Conservation (phyloP, 2,888 invertebrate genomes). For the Andrena minutula region DNA sequence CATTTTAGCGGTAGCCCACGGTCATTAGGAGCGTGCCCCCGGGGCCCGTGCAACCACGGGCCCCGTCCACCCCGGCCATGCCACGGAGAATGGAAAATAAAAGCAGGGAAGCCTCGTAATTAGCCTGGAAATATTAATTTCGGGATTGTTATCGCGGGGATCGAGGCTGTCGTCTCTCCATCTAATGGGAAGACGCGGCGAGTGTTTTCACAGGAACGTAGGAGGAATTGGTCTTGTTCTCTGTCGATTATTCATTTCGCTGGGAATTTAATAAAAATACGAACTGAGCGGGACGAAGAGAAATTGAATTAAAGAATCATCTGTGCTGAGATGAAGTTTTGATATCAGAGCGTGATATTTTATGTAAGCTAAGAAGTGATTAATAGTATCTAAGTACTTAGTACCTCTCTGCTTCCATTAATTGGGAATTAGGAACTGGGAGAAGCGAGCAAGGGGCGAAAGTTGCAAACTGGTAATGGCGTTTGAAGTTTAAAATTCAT, state of each 20-base stretch:
- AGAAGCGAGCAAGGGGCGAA: not conserved
- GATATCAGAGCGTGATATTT: too few species aligned
- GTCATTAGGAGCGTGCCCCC: constrained; percentile 60
- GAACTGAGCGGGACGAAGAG: too few species aligned
- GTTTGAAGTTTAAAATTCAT: not conserved
- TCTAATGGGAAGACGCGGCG: not conserved
- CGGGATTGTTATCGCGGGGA: constrained; percentile 23
- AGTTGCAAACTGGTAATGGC: not conserved
- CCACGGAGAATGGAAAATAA: constrained; percentile 21
- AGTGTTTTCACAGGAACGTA: not conserved
- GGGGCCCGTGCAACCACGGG: constrained; percentile 41
- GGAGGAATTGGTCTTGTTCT: too few species aligned
- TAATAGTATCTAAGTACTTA: too few species aligned
- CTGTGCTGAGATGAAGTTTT: too few species aligned
- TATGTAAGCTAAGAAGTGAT: too few species aligned
- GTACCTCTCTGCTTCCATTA: not conserved
- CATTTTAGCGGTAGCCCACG: constrained; percentile 68
- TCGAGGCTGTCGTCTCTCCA: not conserved
- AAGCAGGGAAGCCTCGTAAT: constrained; percentile 30
- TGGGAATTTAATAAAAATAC: not conserved
- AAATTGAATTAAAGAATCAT: too few species aligned
- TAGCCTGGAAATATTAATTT: constrained; percentile 56
- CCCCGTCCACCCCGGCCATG: constrained; percentile 33
- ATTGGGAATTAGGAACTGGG: not conserved
- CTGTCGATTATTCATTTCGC: not conserved